Percentiles rank a stretch among this genome's conserved stretches.
Evolutionary conservation across 2,113 vertebrate genomes (phyloP).

Genomic region (Sporophila hypoxantha): DNA sequence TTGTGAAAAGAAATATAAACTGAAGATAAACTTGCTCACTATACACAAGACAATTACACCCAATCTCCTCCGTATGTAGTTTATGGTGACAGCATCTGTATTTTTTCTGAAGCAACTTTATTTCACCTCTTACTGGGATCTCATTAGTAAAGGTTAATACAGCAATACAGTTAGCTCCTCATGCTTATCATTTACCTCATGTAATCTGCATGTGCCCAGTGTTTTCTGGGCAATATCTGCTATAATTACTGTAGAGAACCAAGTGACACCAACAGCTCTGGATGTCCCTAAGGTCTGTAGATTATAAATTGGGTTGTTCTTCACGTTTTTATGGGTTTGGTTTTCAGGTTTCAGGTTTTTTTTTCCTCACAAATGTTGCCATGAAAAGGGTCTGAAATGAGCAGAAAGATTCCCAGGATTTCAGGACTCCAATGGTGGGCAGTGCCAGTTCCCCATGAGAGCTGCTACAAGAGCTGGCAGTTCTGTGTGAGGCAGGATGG

Average conservation of each 20-base stretch:
- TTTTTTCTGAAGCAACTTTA: background rate
- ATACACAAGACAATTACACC: background rate
- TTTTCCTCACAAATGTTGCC: background rate
- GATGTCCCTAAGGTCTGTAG: background rate
- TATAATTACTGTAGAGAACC: background rate
- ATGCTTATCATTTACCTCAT: background rate
- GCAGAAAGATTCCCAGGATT: background rate
- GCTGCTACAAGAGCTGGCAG: background rate
- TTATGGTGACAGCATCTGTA: background rate
- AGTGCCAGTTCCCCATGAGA: rapidly evolving
- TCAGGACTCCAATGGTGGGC: too few species aligned
- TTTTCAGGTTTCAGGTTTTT: background rate
- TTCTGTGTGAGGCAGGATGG: background rate
- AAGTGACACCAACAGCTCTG: background rate
- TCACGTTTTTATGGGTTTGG: background rate
- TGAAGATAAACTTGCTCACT: background rate
- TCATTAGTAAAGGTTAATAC: background rate
- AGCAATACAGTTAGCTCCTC: background rate
- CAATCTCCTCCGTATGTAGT: background rate
- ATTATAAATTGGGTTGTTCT: background rate
- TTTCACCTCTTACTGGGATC: background rate
- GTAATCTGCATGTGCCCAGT: too few species aligned
- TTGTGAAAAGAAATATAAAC: background rate
- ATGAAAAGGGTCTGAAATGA: background rate
- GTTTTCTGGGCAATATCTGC: background rate